These are phyloP conservation scores for Zootermopsis nevadensis DNA, from an alignment of 2,888 invertebrate genomes.

Conservation along the genomic window DNA sequence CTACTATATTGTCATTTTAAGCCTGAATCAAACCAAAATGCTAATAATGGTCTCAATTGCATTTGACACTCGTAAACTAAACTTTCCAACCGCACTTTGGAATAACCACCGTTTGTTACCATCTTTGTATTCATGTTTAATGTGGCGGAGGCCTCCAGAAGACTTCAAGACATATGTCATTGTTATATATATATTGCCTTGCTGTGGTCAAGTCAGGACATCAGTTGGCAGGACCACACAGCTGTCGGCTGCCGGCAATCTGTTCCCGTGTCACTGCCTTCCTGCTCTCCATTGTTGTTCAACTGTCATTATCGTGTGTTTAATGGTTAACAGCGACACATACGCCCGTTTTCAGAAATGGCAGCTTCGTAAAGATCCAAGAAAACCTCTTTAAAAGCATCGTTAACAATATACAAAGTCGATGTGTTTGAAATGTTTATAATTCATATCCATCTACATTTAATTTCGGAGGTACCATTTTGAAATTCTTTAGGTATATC, in stretches of 20 bases:
- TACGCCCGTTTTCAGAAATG: not conserved
- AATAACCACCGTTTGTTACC: not conserved
- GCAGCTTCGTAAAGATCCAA: not conserved
- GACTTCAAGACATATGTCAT: not conserved
- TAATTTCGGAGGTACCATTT: too few species aligned
- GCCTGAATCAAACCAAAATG: too few species aligned
- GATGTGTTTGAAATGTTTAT: not conserved
- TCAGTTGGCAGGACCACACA: not conserved
- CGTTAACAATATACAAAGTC: not conserved
- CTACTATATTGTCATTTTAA: too few species aligned
- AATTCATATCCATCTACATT: too few species aligned
- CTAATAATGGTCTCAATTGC: too few species aligned
- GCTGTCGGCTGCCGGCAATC: not conserved
- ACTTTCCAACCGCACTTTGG: not conserved
- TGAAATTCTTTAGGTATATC: too few species aligned
- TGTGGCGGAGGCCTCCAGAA: not conserved
- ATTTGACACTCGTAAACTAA: too few species aligned
- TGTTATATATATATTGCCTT: not conserved
- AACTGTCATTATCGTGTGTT: not conserved
- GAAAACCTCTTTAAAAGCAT: not conserved
- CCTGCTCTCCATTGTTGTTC: not conserved
- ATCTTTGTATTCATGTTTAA: not conserved
- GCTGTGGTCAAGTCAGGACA: too few species aligned
- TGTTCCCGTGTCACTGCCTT: not conserved
- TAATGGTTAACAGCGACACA: not conserved